Evolutionary conservation across 2,113 vertebrate species (phyloP).

Genomic region (Lagenorhynchus albirostris): DNA sequence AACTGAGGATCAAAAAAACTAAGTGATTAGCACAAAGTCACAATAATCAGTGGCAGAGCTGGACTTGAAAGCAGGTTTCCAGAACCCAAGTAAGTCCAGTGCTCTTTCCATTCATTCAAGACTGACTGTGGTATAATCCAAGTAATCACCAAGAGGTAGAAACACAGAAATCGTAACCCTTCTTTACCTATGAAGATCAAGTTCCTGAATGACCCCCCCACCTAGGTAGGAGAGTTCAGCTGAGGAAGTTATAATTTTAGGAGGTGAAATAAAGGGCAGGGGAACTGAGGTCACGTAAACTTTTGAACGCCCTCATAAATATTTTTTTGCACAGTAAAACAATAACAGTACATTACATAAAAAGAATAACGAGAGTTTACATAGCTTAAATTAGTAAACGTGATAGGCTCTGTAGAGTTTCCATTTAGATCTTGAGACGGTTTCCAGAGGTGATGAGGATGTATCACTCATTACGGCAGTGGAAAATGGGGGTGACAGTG

Average conservation of each 20-base stretch:
- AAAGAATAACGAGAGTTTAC: conserved; percentile 2
- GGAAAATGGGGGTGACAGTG: background rate
- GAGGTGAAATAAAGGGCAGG: background rate
- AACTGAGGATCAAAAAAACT: background rate
- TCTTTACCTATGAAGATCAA: background rate
- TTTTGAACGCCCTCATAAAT: conserved; percentile 12
- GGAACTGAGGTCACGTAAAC: background rate
- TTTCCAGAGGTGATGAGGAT: background rate
- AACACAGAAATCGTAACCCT: background rate
- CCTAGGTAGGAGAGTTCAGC: background rate
- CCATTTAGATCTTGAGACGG: background rate
- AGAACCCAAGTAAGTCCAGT: background rate
- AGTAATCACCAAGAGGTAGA: background rate
- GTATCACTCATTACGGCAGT: background rate
- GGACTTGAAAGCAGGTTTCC: background rate
- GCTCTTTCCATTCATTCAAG: background rate
- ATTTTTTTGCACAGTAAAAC: background rate
- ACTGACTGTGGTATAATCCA: background rate
- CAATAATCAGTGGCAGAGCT: background rate
- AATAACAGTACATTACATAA: conserved; percentile 13
- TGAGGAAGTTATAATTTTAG: conserved; percentile 27
- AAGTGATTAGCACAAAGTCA: background rate
- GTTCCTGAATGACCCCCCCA: background rate
- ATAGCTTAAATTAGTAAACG: conserved; percentile 1
- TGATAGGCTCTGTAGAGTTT: background rate